Base-by-base conservation (phyloP, 2,113 vertebrate genomes). In the Cepphus grylle region DNA sequence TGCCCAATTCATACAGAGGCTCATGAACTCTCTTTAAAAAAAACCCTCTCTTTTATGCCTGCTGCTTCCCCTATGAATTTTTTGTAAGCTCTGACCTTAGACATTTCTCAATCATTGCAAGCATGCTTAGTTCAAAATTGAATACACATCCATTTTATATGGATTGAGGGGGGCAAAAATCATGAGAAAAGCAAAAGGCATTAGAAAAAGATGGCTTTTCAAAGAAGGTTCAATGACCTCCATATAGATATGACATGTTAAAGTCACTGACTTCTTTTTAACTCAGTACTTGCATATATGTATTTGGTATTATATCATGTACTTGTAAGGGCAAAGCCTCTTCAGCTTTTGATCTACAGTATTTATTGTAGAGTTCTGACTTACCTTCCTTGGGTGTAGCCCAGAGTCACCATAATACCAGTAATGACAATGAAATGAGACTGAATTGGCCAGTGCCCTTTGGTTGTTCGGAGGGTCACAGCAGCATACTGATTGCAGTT, bases 61-160 rank as follows among this genome's bases (percentile, higher is more conserved):
- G 95, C 96, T 96, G 94, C 91, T 97, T 98, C 93, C 70, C 90
- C 96, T 97, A 96, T 95, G 74, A 96, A 86, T 94, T 96, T 95
- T 96, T 97, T 96, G 88, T 96, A 95, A 96, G 95, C 81, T 97
- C 82, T 97, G 97, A 98, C 98, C 97, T 98, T 97, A 95, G 96
- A 94, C 81, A 87, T 97, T 98, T 98, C 96, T 97, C 97, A 96
- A 95, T 97, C 95, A 96, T 58, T 94, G 91, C 86, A 96, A 90
- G 86, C 83, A 89, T 70, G 92, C 95, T 94, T 95, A 73, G 94
- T 82, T 94, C 88, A 94, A 94, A 89, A 94, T 81, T 94, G 95
- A 97, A 97, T 97, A 96, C 93, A 94, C 91, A 97, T 96, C 82
- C 82, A 97, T 97, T 97, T 97, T 87, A 76, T 95, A 81, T 87